phyloP scores from a whole-genome alignment of 2,113 vertebrate species.

The Hippocampus comes region DNA sequence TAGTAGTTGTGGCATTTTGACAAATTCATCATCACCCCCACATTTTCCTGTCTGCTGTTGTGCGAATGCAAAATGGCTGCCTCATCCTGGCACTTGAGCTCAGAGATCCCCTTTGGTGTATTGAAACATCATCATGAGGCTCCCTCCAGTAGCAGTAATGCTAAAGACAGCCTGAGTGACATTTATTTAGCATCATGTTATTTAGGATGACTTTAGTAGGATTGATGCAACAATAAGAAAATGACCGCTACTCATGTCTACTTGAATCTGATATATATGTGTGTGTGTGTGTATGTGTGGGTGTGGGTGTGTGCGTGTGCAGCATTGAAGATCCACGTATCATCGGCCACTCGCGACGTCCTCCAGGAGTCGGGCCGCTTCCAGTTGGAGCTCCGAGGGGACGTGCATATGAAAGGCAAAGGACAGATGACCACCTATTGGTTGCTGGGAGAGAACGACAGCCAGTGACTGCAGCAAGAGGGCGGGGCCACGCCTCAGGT shows the following conservation, averaged over 20 bases:
- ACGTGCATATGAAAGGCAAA: conserved; percentile 90
- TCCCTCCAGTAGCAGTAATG: too few species aligned
- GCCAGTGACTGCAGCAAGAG: conserved; percentile 31
- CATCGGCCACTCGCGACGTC: conserved; percentile 77
- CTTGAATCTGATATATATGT: background rate
- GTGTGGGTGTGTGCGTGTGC: conserved; percentile 8
- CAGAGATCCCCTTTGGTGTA: too few species aligned
- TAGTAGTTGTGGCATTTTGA: too few species aligned
- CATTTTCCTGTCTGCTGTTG: too few species aligned
- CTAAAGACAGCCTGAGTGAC: too few species aligned
- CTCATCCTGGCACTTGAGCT: too few species aligned
- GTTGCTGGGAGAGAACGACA: conserved; percentile 77
- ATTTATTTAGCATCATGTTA: too few species aligned
- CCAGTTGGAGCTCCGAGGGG: conserved; percentile 83
- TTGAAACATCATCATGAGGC: too few species aligned
- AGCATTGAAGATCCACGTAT: conserved; percentile 90
- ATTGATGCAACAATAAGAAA: too few species aligned
- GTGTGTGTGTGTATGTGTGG: background rate
- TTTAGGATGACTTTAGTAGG: too few species aligned
- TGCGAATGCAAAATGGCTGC: too few species aligned
- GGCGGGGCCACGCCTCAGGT: background rate
- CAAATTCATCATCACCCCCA: too few species aligned
- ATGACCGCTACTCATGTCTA: background rate
- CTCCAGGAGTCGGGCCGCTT: conserved; percentile 85
- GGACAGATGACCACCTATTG: conserved; percentile 88